Evolutionary conservation across 2,113 vertebrate species (phyloP).

Genomic region (Amia ocellicauda): DNA sequence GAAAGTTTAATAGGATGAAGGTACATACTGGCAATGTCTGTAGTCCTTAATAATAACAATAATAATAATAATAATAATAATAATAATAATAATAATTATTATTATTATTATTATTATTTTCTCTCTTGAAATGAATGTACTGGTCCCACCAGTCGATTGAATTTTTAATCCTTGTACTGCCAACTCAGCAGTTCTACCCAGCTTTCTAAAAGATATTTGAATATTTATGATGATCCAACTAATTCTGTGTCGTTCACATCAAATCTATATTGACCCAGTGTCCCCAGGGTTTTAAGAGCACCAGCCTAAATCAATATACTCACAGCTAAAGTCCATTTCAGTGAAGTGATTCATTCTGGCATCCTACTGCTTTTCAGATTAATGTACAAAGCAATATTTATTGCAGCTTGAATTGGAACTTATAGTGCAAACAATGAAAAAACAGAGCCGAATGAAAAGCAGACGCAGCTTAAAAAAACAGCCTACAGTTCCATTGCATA

Average conservation of each 20-base stretch:
- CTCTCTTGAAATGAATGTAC: no score
- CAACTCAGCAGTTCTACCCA: background rate
- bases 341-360: constrained; percentile 1
- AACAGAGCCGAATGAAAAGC: background rate
- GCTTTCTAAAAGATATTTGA: constrained; percentile 3
- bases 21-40: no score
- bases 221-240: constrained; percentile 6
- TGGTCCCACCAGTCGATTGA: background rate
- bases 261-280: constrained; percentile 1
- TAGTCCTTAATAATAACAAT: no score
- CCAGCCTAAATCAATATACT: constrained; percentile 9
- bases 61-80: no score
- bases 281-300: background rate
- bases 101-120: no score
- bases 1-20: no score
- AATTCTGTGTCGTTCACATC: background rate
- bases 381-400: constrained; percentile 9
- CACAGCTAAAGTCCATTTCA: background rate
- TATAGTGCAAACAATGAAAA: background rate
- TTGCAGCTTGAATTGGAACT: background rate
- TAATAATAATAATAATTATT: no score
- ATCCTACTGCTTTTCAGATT: background rate
- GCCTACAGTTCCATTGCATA: no score
- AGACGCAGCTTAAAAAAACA: background rate
- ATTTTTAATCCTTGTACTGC: background rate